phyloP scores from a whole-genome alignment of 1,140 invertebrate species.

The Anoplophora glabripennis region DNA sequence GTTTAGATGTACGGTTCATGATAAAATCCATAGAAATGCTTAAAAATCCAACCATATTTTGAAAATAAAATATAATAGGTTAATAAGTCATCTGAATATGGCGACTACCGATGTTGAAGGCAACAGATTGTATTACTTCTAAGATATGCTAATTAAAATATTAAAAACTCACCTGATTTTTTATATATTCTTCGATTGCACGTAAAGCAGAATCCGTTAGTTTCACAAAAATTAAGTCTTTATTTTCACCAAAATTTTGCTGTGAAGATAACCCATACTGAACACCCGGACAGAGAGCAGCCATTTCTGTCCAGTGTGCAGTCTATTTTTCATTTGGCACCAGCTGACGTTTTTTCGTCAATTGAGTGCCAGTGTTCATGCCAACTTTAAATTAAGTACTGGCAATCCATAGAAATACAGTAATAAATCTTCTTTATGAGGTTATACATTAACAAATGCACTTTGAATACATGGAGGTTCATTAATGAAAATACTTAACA shows the following conservation, averaged over 20 bases:
- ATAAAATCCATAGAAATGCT: conserved; percentile 1
- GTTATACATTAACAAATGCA: too few relatives aligned
- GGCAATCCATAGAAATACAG: too few relatives aligned
- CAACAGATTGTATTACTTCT: conserved; percentile 40
- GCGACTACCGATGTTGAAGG: conserved; percentile 42
- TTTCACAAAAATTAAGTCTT: conserved; percentile 90
- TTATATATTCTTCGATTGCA: conserved; percentile 86
- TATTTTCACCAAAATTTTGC: conserved; percentile 78
- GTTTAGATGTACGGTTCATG: background rate
- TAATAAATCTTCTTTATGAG: too few relatives aligned
- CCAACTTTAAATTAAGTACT: too few relatives aligned
- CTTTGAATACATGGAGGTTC: too few relatives aligned
- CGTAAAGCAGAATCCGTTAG: conserved; percentile 88
- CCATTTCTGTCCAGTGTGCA: conserved; percentile 67
- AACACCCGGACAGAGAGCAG: conserved; percentile 89
- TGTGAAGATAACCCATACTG: conserved; percentile 93
- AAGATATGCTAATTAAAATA: background rate
- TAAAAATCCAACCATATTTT: conserved; percentile 21
- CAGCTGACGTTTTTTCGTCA: conserved; percentile 47
- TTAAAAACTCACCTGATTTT: conserved; percentile 71
- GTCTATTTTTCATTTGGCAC: conserved; percentile 25
- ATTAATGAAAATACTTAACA: too few relatives aligned
- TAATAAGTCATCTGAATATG: conserved; percentile 50
- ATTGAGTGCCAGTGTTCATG: conserved; percentile 28
- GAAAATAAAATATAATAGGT: conserved; percentile 45